phyloP scores from a whole-genome alignment of 2,797 vertebrate species.

The Xiphorhynchus erythropygius region DNA sequence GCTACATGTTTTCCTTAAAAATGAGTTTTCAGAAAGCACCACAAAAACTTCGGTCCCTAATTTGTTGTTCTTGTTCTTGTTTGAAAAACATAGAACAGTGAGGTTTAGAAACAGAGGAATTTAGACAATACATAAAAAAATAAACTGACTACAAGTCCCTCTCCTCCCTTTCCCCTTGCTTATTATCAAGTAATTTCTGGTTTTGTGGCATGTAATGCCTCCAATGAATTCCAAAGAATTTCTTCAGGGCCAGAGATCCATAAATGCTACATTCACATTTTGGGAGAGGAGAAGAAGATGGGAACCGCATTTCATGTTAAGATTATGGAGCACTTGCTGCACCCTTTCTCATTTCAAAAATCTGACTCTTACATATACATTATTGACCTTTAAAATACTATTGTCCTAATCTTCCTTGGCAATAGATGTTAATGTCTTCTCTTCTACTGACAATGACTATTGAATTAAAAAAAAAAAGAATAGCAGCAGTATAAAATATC shows the following conservation, averaged over 20 bases:
- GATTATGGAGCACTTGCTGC: not conserved
- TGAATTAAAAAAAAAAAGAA: not conserved
- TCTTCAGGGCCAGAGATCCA: not conserved
- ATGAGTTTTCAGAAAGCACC: not conserved
- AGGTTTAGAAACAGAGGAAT: not conserved
- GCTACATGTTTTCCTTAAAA: not conserved
- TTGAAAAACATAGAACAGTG: not conserved
- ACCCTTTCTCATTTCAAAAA: not conserved
- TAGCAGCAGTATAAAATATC: rapidly evolving
- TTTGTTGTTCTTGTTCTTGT: not conserved
- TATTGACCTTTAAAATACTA: not conserved
- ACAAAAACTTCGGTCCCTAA: not conserved
- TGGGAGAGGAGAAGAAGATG: not conserved
- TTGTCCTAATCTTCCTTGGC: not conserved
- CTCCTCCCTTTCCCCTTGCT: not conserved
- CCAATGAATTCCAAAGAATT: not conserved
- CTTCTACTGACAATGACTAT: not conserved
- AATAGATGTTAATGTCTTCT: not conserved
- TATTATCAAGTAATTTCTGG: not conserved
- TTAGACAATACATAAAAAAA: not conserved
- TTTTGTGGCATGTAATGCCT: not conserved
- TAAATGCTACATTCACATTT: not conserved
- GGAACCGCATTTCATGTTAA: rapidly evolving
- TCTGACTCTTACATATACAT: not conserved
- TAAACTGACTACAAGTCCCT: not conserved